A percentile compares a stretch with the other conserved stretches of the same genome.
These are phyloP conservation scores for Delichon dasypus DNA, from an alignment of 2,797 vertebrate genomes.

Conservation along the genomic window DNA sequence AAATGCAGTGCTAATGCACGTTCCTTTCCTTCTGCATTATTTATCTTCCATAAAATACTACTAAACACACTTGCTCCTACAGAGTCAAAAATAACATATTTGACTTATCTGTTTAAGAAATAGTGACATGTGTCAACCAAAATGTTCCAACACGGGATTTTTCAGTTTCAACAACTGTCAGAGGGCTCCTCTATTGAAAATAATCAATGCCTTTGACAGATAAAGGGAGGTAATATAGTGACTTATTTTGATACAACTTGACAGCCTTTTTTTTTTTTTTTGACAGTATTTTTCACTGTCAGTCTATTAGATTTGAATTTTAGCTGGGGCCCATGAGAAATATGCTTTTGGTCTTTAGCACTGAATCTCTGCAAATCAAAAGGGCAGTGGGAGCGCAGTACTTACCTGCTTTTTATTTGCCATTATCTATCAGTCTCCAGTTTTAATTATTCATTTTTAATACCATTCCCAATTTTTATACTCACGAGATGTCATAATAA, in stretches of 20 bases:
- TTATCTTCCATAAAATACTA: constrained; percentile 21
- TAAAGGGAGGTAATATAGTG: constrained; percentile 47
- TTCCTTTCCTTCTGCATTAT: constrained; percentile 39
- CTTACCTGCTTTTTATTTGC: constrained; percentile 35
- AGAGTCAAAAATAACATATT: constrained; percentile 16
- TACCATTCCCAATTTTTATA: constrained; percentile 32
- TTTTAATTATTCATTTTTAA: constrained; percentile 69
- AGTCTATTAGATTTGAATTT: constrained; percentile 61
- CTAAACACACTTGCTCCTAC: constrained; percentile 2
- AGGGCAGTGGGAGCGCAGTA: background rate
- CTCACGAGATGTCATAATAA: constrained; percentile 32
- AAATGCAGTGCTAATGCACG: background rate
- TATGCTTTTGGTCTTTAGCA: constrained; percentile 24
- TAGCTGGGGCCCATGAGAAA: constrained; percentile 40
- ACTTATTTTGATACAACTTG: constrained; percentile 66
- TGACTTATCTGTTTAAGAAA: constrained; percentile 67
- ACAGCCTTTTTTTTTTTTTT: constrained; percentile 57
- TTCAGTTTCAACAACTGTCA: constrained; percentile 68
- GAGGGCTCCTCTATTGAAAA: constrained; percentile 69
- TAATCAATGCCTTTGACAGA: constrained; percentile 75
- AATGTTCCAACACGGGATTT: constrained; percentile 24
- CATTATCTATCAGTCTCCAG: constrained; percentile 25
- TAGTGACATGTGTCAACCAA: constrained; percentile 62
- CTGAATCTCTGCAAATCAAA: constrained; percentile 1
- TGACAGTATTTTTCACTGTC: constrained; percentile 61